phyloP scores from a whole-genome alignment of 1,140 invertebrate species.

The Drosophila kepulauana region DNA sequence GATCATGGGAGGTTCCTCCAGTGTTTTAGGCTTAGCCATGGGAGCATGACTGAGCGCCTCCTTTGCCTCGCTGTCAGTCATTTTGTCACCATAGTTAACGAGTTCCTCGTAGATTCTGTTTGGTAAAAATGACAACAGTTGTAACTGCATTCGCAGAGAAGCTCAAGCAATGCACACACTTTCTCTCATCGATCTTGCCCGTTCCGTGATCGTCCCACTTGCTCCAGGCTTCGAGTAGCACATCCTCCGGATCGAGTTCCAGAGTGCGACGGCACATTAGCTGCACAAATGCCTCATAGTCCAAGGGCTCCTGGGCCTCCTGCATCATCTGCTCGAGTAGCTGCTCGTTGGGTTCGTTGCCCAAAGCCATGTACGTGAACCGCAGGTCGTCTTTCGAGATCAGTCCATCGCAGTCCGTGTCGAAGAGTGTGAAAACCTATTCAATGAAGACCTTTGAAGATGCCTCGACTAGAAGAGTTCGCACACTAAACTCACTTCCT shows the following conservation, averaged over 20 bases:
- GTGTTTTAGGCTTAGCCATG: conserved; percentile 85
- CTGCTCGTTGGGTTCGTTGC: conserved; percentile 86
- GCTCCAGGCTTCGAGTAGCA: conserved; percentile 87
- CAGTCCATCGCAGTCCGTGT: conserved; percentile 87
- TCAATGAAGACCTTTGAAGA: background rate
- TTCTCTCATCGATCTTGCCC: conserved; percentile 87
- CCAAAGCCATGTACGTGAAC: conserved; percentile 86
- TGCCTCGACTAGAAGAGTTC: background rate
- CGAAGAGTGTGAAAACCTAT: conserved; percentile 87
- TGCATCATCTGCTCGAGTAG: conserved; percentile 86
- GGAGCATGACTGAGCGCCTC: conserved; percentile 88
- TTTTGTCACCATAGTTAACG: conserved; percentile 87
- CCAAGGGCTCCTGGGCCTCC: conserved; percentile 87
- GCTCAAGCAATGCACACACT: conserved; percentile 76
- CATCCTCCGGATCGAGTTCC: conserved; percentile 88
- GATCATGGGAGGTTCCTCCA: conserved; percentile 85
- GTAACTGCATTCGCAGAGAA: background rate
- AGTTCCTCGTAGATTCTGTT: conserved; percentile 87
- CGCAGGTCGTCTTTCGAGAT: conserved; percentile 87
- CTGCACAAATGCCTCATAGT: conserved; percentile 88
- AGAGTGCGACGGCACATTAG: conserved; percentile 87
- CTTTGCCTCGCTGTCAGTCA: conserved; percentile 87
- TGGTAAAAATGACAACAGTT: background rate
- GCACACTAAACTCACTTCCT: conserved; percentile 84
- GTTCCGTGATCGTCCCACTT: conserved; percentile 87